These are phyloP conservation scores for Meghimatium bilineatum DNA, from an alignment of 2,888 invertebrate genomes.

Conservation along the genomic window DNA sequence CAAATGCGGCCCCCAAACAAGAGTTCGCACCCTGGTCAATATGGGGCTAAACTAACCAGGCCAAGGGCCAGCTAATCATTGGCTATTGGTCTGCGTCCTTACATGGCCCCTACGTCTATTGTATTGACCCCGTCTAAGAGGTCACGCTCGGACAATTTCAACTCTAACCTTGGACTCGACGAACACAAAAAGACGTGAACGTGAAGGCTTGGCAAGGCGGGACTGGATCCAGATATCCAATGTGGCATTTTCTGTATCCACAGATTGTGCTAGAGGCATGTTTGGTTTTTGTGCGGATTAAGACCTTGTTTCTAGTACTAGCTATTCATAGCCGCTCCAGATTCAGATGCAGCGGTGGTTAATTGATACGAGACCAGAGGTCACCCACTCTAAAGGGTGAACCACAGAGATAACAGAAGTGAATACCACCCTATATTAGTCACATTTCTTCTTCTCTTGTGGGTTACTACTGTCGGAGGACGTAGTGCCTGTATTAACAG, in stretches of 20 bases:
- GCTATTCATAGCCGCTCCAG: not conserved
- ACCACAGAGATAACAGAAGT: too few species aligned
- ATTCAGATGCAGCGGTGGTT: too few species aligned
- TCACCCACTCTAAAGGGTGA: too few species aligned
- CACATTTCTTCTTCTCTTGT: too few species aligned
- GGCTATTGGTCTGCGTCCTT: conserved; percentile 30
- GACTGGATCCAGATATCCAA: too few species aligned
- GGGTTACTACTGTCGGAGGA: too few species aligned
- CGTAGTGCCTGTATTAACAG: too few species aligned
- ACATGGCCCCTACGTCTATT: conserved; percentile 24
- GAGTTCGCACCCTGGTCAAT: conserved; percentile 21
- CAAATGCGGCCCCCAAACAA: conserved; percentile 12
- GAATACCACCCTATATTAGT: too few species aligned
- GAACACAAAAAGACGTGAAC: not conserved
- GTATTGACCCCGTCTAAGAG: conserved; percentile 26
- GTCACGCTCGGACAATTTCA: conserved; percentile 40
- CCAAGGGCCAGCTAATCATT: conserved; percentile 25
- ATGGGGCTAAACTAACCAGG: conserved; percentile 27
- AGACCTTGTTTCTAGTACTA: conserved; percentile 2
- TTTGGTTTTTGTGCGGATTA: not conserved
- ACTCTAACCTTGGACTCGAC: conserved; percentile 19
- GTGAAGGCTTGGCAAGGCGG: not conserved
- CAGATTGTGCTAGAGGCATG: not conserved
- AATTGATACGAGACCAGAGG: too few species aligned
- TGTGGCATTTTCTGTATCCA: not conserved